Evolutionary conservation across 2,113 vertebrate genomes (phyloP), one percentile per base, ranked within the genome.

Genomic region (Clarias macrocephalus): DNA sequence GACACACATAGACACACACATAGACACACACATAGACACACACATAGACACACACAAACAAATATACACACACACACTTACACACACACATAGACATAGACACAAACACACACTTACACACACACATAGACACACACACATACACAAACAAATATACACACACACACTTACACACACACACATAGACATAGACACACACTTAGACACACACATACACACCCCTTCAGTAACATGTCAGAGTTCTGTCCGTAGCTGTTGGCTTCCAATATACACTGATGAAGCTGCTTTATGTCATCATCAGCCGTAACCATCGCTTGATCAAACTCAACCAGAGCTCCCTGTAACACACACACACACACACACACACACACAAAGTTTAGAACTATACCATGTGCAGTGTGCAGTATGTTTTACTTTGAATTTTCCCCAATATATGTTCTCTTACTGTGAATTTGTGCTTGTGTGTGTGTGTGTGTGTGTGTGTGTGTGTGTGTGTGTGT

Each of bases 171-270:
- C 19, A 10, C 30, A 59, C 57, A 37, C 15, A 52, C 77, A 21
- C 62, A 16, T 54, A 60, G 11, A 28, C 83, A 62, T n/a, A n/a
- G n/a, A 59, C 57, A 37, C 15, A 52, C 77, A 21, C 62, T 12
- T 54, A 60, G 11, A 28, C 37, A 73, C 80, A 81, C 62, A 75
- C 48, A 60, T 9, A 57, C 65, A 70, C 28, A 57, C 37, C 98
- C 98, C 91, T 96, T 91, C 94, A 95, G 83, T 37, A 37, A 37
- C 1, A 94, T 92, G 0, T 98, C 96, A 62, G 90, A 93, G 1
- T 93, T 93, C 42, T 97, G 93, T 42, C 96, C 95, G 94, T 96
- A 93, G 75, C 95, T 95, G 57, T 95, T 94, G 91, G 97, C 91
- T 7, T 97, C 96, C 87, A 93, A 89, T 88, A 95, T 93, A 65